phyloP scores from a whole-genome alignment of 2,113 vertebrate species.

The Lophius piscatorius region DNA sequence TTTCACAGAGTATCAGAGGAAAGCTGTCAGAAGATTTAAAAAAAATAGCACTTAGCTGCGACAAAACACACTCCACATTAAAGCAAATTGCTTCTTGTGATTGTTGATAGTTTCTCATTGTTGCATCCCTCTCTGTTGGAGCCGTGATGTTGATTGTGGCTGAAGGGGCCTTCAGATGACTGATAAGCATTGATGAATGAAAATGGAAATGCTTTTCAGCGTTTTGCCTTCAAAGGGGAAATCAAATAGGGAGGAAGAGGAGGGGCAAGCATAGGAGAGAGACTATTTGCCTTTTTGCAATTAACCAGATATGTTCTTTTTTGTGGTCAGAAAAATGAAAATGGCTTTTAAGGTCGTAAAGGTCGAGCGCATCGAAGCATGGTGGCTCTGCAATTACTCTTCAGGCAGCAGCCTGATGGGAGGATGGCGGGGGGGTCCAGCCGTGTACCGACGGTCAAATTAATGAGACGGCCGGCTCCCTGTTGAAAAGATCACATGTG shows the following conservation, averaged over 20 bases:
- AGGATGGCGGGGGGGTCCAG: slow-evolving; percentile 38
- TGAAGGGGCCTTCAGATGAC: slow-evolving; percentile 74
- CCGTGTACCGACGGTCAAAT: slow-evolving; percentile 69
- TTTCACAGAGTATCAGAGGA: slow-evolving; percentile 10
- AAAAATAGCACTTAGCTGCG: slow-evolving; percentile 52
- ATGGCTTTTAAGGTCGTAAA: slow-evolving; percentile 83
- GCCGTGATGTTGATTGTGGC: slow-evolving; percentile 62
- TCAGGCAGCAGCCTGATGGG: slow-evolving; percentile 74
- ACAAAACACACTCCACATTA: slow-evolving; percentile 65
- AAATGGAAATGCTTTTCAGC: slow-evolving; percentile 81
- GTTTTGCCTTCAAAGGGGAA: slow-evolving; percentile 75
- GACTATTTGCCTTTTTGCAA: slow-evolving; percentile 80
- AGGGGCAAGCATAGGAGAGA: slow-evolving; percentile 29
- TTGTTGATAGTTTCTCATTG: slow-evolving; percentile 60
- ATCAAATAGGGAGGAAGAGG: slow-evolving; percentile 54
- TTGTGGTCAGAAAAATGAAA: slow-evolving; percentile 79
- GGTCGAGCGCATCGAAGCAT: slow-evolving; percentile 83
- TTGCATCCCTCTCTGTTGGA: slow-evolving; percentile 38
- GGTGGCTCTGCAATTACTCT: slow-evolving; percentile 81
- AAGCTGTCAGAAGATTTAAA: slow-evolving; percentile 51
- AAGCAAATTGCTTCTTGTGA: slow-evolving; percentile 58
- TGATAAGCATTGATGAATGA: slow-evolving; percentile 79
- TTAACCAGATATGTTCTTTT: slow-evolving; percentile 81
- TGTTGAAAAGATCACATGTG: slow-evolving; percentile 83
- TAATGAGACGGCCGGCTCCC: slow-evolving; percentile 74